Percentiles rank a stretch among this genome's conserved stretches.
Evolutionary conservation across 2,113 vertebrate species (phyloP).

Genomic region (Benitochromis conjunctus): DNA sequence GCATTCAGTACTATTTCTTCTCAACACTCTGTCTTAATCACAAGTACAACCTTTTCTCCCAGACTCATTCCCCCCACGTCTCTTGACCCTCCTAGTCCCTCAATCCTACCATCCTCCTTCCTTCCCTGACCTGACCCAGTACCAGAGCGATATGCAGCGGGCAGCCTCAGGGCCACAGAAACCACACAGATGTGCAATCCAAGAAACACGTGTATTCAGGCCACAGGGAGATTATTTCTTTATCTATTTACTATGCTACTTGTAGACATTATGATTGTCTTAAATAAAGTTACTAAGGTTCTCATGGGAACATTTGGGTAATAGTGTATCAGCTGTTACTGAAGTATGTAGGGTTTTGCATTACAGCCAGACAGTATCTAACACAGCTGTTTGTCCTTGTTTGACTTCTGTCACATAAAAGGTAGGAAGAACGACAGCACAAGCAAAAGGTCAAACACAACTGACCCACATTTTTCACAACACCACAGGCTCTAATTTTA

Average conservation of each 20-base stretch:
- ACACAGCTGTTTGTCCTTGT: background rate
- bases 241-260: background rate
- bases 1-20: constrained; percentile 73
- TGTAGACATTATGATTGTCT: background rate
- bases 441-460: background rate
- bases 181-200: background rate
- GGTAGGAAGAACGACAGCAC: background rate
- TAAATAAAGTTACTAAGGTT: background rate
- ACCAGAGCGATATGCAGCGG: constrained; percentile 86
- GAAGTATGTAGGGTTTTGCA: background rate
- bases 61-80: constrained; percentile 36
- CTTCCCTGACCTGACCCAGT: constrained; percentile 75
- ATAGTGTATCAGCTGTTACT: background rate
- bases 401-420: background rate
- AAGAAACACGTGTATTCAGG: background rate
- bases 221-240: background rate
- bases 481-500: background rate
- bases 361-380: background rate
- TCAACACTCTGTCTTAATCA: constrained; percentile 57
- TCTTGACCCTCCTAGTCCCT: constrained; percentile 50
- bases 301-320: background rate
- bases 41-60: constrained; percentile 34
- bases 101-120: constrained; percentile 50
- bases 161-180: constrained; percentile 75
- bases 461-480: background rate